These are phyloP conservation scores for Nebria ingens DNA, from an alignment of 1,140 invertebrate species.

Conservation along the genomic window DNA sequence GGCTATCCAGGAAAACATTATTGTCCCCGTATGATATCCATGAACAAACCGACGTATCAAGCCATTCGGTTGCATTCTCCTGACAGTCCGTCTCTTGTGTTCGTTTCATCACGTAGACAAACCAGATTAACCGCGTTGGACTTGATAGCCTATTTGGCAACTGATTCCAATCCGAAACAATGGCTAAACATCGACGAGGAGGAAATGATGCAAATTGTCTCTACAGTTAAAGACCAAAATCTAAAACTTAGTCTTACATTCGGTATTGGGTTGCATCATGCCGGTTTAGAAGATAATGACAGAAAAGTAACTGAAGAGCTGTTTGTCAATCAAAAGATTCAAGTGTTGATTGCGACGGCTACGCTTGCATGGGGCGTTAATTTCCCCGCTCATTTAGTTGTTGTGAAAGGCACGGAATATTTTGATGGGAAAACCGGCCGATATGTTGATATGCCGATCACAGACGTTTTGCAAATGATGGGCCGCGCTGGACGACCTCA, in stretches of 20 bases:
- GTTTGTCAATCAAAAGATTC: constrained; percentile 95
- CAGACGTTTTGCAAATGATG: constrained; percentile 99
- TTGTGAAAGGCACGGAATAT: constrained; percentile 84
- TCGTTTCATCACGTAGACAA: constrained; percentile 96
- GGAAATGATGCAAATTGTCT: constrained; percentile 68
- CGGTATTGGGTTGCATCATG: constrained; percentile 98
- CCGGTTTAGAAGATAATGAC: constrained; percentile 85
- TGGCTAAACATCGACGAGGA: constrained; percentile 85
- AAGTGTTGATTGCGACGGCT: constrained; percentile 95
- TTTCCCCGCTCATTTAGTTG: constrained; percentile 88
- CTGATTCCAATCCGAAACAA: constrained; percentile 87
- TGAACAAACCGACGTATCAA: constrained; percentile 98
- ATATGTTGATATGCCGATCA: constrained; percentile 99
- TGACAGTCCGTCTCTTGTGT: constrained; percentile 80
- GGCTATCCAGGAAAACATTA: constrained; percentile 96
- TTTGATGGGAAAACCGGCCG: constrained; percentile 93
- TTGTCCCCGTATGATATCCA: constrained; percentile 97
- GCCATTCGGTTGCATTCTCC: constrained; percentile 91
- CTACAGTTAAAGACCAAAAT: constrained; percentile 79
- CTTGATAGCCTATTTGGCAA: constrained; percentile 86
- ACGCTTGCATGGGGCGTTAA: constrained; percentile 99
- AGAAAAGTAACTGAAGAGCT: constrained; percentile 86
- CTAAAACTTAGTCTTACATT: constrained; percentile 90
- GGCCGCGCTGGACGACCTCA: constrained; percentile 90
- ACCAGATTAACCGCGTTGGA: constrained; percentile 94